Evolutionary conservation across 1,140 invertebrate species (phyloP), one percentile per base, ranked within the genome.

Genomic region (Cydia fagiglandana): DNA sequence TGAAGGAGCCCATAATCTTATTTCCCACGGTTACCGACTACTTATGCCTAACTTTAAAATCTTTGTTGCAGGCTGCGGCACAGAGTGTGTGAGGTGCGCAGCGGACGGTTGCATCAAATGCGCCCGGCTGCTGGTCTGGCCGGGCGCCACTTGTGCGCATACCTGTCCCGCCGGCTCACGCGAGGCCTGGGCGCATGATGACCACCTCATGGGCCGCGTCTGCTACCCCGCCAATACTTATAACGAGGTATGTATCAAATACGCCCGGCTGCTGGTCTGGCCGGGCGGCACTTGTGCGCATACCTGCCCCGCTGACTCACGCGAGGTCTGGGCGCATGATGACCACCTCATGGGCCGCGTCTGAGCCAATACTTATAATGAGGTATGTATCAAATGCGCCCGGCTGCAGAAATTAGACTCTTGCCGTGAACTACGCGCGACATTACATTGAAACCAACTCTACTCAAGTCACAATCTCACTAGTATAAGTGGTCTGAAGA

Each of bases 101-200:
- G 88, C 86, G 13, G 90, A 91, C 77, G 91, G 91, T 0, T 93
- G 91, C 76, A 85, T 91, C 74, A 88, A 88, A 75, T 93, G 91
- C 77, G 86, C 88, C 12, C 80, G 86, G 0, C 81, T 93, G 45
- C 87, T 93, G 73, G 84, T 91, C 38, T 90, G 85, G 88, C 89
- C 90, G 0, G 87, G 82, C 2, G 91, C 88, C 1, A 79, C 81
- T 0, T 93, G 91, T 78, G 79, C 83, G 2, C 85, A 84, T 78
- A 83, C 83, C 64, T 93, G 91, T 76, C 91, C 91, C 12, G 64
- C 88, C 0, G 90, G 90, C 73, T 90, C 89, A 6, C 83, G 85
- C 4, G 91, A 91, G 79, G 81, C 88, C 34, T 93, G 91, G 91
- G 91, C 91, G 0, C 87, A 91, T 47, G 91, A 91, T 70, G 90